Base-by-base conservation (phyloP, 1,140 invertebrate species). In the Apis laboriosa region DNA sequence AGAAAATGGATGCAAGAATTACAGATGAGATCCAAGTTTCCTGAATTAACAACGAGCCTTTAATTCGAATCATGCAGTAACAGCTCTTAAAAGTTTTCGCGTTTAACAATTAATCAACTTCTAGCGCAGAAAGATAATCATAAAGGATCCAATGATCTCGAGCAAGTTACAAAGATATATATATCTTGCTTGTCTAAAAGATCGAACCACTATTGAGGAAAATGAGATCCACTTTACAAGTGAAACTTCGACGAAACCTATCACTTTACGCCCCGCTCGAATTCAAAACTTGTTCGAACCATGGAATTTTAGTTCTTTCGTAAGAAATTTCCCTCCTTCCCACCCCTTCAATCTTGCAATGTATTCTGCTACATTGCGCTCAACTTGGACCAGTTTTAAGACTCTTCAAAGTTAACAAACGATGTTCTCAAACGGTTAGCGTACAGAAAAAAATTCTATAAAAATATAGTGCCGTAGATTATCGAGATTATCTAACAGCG, bases 161-260 rank as follows among this genome's bases (percentile, higher is more conserved):
- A 68, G 66, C 66, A 68, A 21, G 34, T 68, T 68, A 68, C 12
- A 68, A 68, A 21, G 66, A 43, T 68, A 11, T 3, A 43, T 43
- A 43, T 49, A 68, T 49, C 34, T 17, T 28, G 28, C 64, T 11
- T 28, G 28, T 19, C 17, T 12, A 21, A n/a, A 21, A 49, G 34
- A 49, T 68, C 66, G 43, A 49, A 68, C 19, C n/a, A 68, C 66
- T 68, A 49, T 49, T n/a, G 66, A 68, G 43, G 17, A 68, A 68
- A 68, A 49, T 68, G 66, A 49, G 21, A 68, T n/a, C 66, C 28
- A 66, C 63, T 66, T 66, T 34, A 66, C 34, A 28, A 66, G 34
- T 43, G 63, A 66, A 66, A 66, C 15, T 19, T 17, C 63, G 34
- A 28, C 34, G 12, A 66, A 66, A 66, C 63, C 63, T 66, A 66